A percentile compares a stretch with the other conserved stretches of the same genome.
phyloP scores from a whole-genome alignment of 2,797 vertebrate genomes.

The Onychomys torridus region DNA sequence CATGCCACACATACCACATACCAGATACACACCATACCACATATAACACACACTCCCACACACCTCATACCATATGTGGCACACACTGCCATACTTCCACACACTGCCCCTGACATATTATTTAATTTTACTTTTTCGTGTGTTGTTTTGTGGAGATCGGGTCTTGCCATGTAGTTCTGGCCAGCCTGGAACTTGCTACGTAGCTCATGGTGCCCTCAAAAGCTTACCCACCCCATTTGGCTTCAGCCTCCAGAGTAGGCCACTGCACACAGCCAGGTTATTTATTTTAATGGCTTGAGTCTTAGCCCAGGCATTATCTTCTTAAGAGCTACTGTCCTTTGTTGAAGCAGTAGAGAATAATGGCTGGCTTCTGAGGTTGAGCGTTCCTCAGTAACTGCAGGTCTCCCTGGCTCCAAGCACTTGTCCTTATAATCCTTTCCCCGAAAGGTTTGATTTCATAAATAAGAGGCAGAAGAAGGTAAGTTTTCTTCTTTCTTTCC shows the following conservation, averaged over 20 bases:
- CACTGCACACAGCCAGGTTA: background rate
- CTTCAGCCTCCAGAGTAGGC: background rate
- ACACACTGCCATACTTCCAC: background rate
- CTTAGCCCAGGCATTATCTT: background rate
- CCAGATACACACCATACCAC: background rate
- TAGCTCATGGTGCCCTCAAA: background rate
- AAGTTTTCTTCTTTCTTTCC: background rate
- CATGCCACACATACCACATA: background rate
- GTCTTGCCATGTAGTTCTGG: background rate
- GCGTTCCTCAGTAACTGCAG: background rate
- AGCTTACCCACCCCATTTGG: too few species aligned
- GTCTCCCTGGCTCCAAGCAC: background rate
- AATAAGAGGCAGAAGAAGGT: background rate
- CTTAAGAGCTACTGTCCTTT: background rate
- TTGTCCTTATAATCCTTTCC: background rate
- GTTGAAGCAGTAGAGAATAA: background rate
- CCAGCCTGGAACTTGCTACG: background rate
- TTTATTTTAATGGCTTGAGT: background rate
- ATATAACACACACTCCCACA: background rate
- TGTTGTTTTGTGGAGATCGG: background rate
- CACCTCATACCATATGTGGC: background rate
- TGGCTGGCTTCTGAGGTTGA: background rate
- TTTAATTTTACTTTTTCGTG: background rate
- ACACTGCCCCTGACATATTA: background rate
- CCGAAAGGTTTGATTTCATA: slow-evolving; percentile 48